phyloP scores from a whole-genome alignment of 2,888 invertebrate genomes.

The Ormyrus thymus region DNA sequence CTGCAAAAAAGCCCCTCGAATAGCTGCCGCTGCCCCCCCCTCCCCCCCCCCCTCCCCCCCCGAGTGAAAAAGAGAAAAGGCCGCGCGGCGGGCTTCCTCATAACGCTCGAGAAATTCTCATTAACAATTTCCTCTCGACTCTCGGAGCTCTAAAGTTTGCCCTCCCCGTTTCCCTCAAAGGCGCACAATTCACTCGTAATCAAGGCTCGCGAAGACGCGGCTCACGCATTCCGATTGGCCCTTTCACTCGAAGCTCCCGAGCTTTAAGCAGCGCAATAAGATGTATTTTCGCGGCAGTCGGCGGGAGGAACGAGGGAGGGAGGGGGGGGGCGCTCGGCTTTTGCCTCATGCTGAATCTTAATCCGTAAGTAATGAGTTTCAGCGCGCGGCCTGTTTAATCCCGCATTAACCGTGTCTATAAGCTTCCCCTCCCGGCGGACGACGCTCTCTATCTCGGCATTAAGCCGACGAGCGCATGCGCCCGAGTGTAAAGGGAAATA shows the following conservation, averaged over 20 bases:
- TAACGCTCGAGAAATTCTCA: conserved; percentile 11
- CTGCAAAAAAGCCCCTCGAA: conserved; percentile 1
- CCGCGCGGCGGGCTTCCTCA: not conserved
- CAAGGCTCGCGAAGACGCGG: conserved; percentile 6
- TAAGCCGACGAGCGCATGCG: too few relatives aligned
- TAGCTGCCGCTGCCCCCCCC: not conserved
- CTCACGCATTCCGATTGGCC: conserved; percentile 6
- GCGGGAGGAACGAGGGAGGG: not conserved
- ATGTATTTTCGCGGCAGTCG: conserved; percentile 1
- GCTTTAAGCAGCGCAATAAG: conserved; percentile 21
- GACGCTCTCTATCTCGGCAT: too few relatives aligned
- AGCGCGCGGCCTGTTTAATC: conserved; percentile 60
- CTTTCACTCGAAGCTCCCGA: conserved; percentile 16
- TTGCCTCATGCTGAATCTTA: conserved; percentile 61
- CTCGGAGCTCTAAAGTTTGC: not conserved
- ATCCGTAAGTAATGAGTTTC: conserved; percentile 64
- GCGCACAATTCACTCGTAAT: conserved; percentile 18
- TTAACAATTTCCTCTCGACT: conserved; percentile 11
- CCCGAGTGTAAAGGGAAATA: not conserved
- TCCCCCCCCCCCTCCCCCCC: not conserved
- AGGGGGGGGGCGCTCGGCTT: conserved; percentile 2
- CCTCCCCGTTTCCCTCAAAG: not conserved
- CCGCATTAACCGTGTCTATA: conserved; percentile 62
- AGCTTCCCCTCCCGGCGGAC: conserved; percentile 22
- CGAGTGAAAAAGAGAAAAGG: conserved; percentile 7